Evolutionary conservation across 2,888 invertebrate species (phyloP), one percentile per base, ranked within the genome.

Genomic region (Nasonovia ribisnigri): DNA sequence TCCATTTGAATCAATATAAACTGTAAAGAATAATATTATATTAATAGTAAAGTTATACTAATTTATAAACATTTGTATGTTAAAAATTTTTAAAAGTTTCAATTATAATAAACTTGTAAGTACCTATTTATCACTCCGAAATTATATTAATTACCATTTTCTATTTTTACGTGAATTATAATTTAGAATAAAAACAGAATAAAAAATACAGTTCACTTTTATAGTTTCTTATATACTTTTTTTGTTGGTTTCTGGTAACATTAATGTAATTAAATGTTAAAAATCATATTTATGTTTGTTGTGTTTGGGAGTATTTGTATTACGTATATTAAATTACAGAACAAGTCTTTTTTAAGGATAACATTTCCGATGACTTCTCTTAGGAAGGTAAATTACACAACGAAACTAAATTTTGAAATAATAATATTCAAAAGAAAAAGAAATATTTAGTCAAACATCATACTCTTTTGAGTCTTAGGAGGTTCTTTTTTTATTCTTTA

Each of bases 391-490:
- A 77, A 77, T 77, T 77, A 36, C 6, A 24, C 20, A 20, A 77
- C 8, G 36, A 20, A 42, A 77, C 77, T 42, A 46, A 43, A 46
- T 16, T n/a, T 43, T 67, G 4, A 16, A 46, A 89, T 43, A 11
- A 89, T n/a, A 60, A 29, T 36, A 48, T 77, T 67, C 24, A 36
- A 77, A 13, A 6, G 36, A 90, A 46, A 54, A 91, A 43, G 43
- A 91, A 87, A 92, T 92, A 92, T 92, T 87, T 48, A 92, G 92
- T 92, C 36, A 87, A 86, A 92, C 46, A 87, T 87, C 57, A 26
- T 91, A 54, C 46, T 6, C 60, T 67, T 90, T 10, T 43, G 60
- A 54, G 36, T n/a, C 51, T 20, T n/a, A 0, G 20, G 13, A 20
- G 36, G 20, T 26, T 91, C 84, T 84, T 26, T 90, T 91, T 20